Evolutionary conservation across 2,888 invertebrate genomes (phyloP).

Genomic region (Stenodera caucasica): DNA sequence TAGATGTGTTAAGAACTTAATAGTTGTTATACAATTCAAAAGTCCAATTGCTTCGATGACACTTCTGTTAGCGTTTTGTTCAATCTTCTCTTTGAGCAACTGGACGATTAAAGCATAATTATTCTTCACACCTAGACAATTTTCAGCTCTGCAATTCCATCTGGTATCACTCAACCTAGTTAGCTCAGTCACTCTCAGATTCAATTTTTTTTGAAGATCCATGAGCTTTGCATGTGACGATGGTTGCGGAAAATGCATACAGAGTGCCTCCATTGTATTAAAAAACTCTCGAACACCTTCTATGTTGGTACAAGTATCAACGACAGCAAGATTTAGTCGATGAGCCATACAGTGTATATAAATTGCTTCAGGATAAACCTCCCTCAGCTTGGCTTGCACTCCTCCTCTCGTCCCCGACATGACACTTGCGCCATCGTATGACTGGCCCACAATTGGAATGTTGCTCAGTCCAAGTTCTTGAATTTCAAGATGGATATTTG

Average conservation of each 20-base stretch:
- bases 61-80: not conserved
- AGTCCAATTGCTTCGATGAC: not conserved
- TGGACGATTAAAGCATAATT: not conserved
- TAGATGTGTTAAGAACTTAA: not conserved
- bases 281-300: conserved; percentile 5
- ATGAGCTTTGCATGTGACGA: not conserved
- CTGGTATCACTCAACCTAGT: not conserved
- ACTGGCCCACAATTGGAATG: not conserved
- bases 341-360: conserved; percentile 11
- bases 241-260: conserved; percentile 14
- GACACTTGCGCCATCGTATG: conserved; percentile 13
- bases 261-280: not conserved
- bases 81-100: not conserved
- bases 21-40: not conserved
- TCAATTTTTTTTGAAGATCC: not conserved
- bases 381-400: conserved; percentile 13
- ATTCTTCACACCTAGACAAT: not conserved
- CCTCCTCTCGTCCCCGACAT: no score
- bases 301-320: conserved; percentile 11
- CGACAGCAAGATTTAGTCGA: conserved; percentile 8
- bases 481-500: not conserved
- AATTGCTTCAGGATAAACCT: conserved; percentile 10
- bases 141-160: not conserved
- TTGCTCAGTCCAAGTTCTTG: not conserved
- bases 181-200: not conserved